A percentile compares a stretch with the other conserved stretches of the same genome.
These are phyloP conservation scores for Sisyra terminalis DNA, from an alignment of 2,888 invertebrate genomes.

Conservation along the genomic window DNA sequence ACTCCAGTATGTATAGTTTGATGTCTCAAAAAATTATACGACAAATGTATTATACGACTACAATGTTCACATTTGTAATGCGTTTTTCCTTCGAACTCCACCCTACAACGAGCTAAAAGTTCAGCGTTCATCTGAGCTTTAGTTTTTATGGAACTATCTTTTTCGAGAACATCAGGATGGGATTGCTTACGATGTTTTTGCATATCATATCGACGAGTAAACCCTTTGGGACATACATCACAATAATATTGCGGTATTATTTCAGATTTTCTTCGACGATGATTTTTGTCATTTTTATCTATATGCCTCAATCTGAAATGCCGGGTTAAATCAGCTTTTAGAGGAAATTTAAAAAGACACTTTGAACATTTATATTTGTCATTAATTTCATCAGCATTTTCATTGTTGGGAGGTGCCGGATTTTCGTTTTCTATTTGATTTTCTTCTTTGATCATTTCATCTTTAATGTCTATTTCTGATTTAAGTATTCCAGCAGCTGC, in stretches of 20 bases:
- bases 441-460: too few species aligned
- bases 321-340: neutral
- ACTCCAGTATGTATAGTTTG: slow-evolving; percentile 28
- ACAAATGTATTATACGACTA: slow-evolving; percentile 20
- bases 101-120: slow-evolving; percentile 17
- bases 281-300: slow-evolving; percentile 7
- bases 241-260: slow-evolving; percentile 19
- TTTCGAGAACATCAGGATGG: slow-evolving; percentile 14
- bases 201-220: slow-evolving; percentile 23
- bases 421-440: too few species aligned
- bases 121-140: slow-evolving; percentile 6
- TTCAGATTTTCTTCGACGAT: slow-evolving; percentile 19
- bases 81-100: slow-evolving; percentile 16
- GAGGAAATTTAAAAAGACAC: neutral
- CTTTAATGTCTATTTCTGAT: neutral
- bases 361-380: neutral
- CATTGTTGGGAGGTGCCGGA: too few species aligned
- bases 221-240: slow-evolving; percentile 20
- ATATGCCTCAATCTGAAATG: neutral
- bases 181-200: slow-evolving; percentile 19
- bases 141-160: slow-evolving; percentile 5
- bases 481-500: neutral
- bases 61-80: slow-evolving; percentile 29
- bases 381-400: neutral
- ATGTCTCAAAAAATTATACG: slow-evolving; percentile 29